A percentile compares a stretch with the other conserved stretches of the same genome.
Conservation (phyloP, 2,888 invertebrate genomes). For the Drosophila conformis region DNA sequence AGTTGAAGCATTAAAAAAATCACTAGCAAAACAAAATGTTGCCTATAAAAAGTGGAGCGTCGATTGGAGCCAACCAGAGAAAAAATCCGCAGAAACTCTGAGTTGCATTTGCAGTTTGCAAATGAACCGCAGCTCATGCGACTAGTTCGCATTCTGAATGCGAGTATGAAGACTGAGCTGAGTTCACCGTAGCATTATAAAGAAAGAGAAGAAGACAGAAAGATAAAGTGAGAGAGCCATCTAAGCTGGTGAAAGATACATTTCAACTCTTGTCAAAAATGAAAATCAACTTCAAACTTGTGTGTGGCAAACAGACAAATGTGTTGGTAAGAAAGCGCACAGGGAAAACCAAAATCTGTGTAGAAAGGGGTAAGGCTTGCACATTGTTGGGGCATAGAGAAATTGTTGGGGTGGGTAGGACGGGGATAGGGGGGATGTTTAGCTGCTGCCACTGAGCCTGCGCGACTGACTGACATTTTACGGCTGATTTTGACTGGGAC, state of each 20-base stretch:
- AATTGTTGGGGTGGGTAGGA: not conserved
- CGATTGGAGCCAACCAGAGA: slow-evolving; percentile 60
- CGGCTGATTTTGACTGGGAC: slow-evolving; percentile 54
- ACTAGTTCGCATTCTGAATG: slow-evolving; percentile 53
- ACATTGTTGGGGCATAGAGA: not conserved
- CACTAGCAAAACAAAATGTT: slow-evolving; percentile 38
- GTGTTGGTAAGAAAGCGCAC: slow-evolving; percentile 76
- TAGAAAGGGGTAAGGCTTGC: slow-evolving; percentile 16
- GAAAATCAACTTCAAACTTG: slow-evolving; percentile 61
- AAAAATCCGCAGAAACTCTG: slow-evolving; percentile 42
- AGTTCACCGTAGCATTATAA: not conserved
- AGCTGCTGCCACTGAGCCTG: slow-evolving; percentile 26
- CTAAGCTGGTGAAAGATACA: slow-evolving; percentile 75
- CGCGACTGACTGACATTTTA: slow-evolving; percentile 78
- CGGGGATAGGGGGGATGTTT: not conserved
- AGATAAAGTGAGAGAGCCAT: slow-evolving; percentile 7
- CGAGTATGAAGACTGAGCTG: slow-evolving; percentile 10
- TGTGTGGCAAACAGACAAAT: slow-evolving; percentile 71
- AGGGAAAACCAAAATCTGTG: slow-evolving; percentile 38
- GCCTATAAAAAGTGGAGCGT: slow-evolving; percentile 74
- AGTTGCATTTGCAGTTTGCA: slow-evolving; percentile 46
- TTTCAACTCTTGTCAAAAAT: slow-evolving; percentile 81
- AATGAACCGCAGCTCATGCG: slow-evolving; percentile 32
- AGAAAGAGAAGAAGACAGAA: not conserved
- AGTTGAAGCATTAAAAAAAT: slow-evolving; percentile 76